These are phyloP conservation scores for Hypomesus transpacificus DNA, from an alignment of 2,113 vertebrate genomes.

Conservation along the genomic window DNA sequence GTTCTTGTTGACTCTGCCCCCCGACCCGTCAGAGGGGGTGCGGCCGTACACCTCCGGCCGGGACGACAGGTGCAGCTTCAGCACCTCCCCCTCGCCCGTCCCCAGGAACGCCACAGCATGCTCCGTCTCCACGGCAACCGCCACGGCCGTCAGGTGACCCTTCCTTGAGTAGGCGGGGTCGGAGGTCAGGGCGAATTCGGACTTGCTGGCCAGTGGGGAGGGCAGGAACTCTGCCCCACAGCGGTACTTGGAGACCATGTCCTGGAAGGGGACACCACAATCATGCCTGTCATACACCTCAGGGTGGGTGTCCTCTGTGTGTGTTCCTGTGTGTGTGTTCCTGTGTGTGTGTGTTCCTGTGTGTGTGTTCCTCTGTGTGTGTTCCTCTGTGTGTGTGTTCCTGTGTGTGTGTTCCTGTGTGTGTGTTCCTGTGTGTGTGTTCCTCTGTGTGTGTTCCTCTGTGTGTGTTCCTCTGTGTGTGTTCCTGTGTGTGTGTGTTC, in stretches of 20 bases:
- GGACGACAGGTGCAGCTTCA: conserved; percentile 78
- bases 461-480: too few relatives aligned
- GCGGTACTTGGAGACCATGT: conserved; percentile 49
- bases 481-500: too few relatives aligned
- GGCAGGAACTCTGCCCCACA: conserved; percentile 92
- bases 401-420: too few relatives aligned
- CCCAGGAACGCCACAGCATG: conserved; percentile 89
- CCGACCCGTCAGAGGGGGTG: conserved; percentile 67
- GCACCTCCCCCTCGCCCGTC: conserved; percentile 74
- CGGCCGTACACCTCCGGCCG: conserved; percentile 71
- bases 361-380: too few relatives aligned
- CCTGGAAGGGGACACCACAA: background rate
- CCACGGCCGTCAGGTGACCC: conserved; percentile 79
- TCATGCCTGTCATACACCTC: background rate
- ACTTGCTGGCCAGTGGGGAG: conserved; percentile 84
- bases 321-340: too few relatives aligned
- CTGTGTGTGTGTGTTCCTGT: too few relatives aligned
- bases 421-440: too few relatives aligned
- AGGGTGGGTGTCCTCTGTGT: background rate
- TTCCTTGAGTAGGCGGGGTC: conserved; percentile 46
- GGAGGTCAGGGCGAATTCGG: conserved; percentile 58
- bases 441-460: too few relatives aligned
- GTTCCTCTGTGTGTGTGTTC: too few relatives aligned
- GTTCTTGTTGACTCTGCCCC: conserved; percentile 82
- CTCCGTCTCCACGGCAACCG: conserved; percentile 76